Evolutionary conservation across 2,888 invertebrate species (phyloP).

Genomic region (Argyresthia goedartella): DNA sequence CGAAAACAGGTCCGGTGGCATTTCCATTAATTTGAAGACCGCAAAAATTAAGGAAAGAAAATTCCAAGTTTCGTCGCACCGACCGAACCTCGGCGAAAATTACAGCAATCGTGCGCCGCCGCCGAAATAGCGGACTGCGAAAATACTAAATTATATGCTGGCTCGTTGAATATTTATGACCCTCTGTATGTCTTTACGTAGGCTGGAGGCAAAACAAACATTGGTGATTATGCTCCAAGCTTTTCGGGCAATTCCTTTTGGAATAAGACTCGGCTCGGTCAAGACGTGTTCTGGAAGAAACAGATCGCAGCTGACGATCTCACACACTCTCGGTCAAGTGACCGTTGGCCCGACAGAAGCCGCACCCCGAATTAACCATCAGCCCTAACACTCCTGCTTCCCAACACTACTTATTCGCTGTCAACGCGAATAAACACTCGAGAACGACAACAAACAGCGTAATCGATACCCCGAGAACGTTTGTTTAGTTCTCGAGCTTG

Average conservation of each 20-base stretch:
- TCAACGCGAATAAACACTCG: slow-evolving; percentile 13
- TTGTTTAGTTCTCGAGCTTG: slow-evolving; percentile 43
- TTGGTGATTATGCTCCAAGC: too few species aligned
- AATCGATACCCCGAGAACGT: slow-evolving; percentile 45
- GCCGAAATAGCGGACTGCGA: neutral
- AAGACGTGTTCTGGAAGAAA: too few species aligned
- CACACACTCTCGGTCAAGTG: neutral
- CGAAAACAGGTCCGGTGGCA: neutral
- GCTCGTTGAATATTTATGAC: neutral
- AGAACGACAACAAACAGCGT: slow-evolving; percentile 41
- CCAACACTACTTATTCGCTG: neutral
- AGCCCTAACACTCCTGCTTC: neutral
- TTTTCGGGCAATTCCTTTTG: too few species aligned
- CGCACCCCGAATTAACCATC: slow-evolving; percentile 1
- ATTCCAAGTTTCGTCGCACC: neutral
- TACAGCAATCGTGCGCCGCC: neutral
- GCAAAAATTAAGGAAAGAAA: slow-evolving; percentile 1
- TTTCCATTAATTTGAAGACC: slow-evolving; percentile 3
- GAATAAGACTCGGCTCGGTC: too few species aligned
- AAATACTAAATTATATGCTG: neutral
- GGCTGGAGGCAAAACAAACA: too few species aligned
- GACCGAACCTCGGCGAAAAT: neutral
- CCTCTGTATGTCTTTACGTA: too few species aligned
- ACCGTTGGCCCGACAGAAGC: neutral
- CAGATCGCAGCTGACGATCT: too few species aligned